Evolutionary conservation across 2,888 invertebrate genomes (phyloP), one percentile per base, ranked within the genome.

Genomic region (Hirtodrosophila cameraria): DNA sequence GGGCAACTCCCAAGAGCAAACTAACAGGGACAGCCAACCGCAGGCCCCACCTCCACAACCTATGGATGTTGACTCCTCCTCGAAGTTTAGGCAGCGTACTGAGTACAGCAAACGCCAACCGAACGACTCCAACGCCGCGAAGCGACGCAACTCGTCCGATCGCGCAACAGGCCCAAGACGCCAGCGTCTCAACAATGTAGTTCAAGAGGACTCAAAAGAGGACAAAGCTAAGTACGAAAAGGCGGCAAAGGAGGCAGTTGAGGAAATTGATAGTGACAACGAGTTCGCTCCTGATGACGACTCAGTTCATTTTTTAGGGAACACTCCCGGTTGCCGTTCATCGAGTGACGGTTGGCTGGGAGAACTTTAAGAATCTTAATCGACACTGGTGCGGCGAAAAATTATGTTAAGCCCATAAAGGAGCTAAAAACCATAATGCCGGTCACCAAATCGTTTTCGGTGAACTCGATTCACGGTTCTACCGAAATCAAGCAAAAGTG

Each of bases 381-480:
- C 2, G 43, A 59, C 36, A 53, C 57, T n/a, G 61, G 42, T 9
- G 45, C 50, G 33, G 49, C 30, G 16, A n/a, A 55, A 43, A 52
- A 23, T 36, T 49, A 58, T 25, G 23, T 58, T 4, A 45, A 30
- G 23, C 12, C 42, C 48, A 2, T 54, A 60, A 60, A 30, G 25
- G 36, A 60, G 59, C 41, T 54, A 25, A 41, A 15, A 5, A 42
- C 28, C 25, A 27, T 49, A 61, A 38, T 9, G 8, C 3, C 16
- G 30, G 54, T 31, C 31, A 46, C 33, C 28, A 31, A 43, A 7
- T 11, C 31, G 2, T 58, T 45, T 25, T 31, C 50, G 5, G 41
- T 53, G 13, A 59, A 25, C 31, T 70, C 63, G 8, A 57, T 53
- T 12, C 58, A 61, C 13, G 52, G 59, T 13, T 46, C 42, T 27